phyloP scores from a whole-genome alignment of 2,797 vertebrate genomes.

The Borostomias antarcticus region DNA sequence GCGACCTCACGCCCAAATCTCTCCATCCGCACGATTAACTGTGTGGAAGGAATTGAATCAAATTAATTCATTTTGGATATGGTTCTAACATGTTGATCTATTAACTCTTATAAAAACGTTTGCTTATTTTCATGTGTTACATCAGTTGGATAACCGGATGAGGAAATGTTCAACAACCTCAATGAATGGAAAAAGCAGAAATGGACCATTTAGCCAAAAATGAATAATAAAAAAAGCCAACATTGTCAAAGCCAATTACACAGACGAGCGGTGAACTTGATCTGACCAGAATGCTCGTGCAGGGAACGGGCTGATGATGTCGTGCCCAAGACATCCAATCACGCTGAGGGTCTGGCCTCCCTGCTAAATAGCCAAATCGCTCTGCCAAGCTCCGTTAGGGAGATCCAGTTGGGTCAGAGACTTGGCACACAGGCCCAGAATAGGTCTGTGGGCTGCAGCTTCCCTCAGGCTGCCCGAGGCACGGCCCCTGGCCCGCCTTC shows the following conservation, averaged over 20 bases:
- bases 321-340: conserved; percentile 52
- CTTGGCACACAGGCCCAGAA: conserved; percentile 42
- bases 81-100: conserved; percentile 23
- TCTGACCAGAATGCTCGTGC: conserved; percentile 45
- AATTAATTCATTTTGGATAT: conserved; percentile 32
- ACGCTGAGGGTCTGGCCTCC: conserved; percentile 41
- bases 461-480: conserved; percentile 40
- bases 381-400: conserved; percentile 36
- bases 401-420: conserved; percentile 50
- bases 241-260: conserved; percentile 55
- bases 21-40: conserved; percentile 20
- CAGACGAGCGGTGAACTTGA: conserved; percentile 50
- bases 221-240: conserved; percentile 45
- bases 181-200: conserved; percentile 27
- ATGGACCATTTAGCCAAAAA: conserved; percentile 45
- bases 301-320: conserved; percentile 30
- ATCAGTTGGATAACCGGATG: conserved; percentile 1
- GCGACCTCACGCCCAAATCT: neutral
- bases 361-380: conserved; percentile 20
- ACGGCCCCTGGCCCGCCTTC: conserved; percentile 11
- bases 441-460: conserved; percentile 47
- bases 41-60: conserved; percentile 11
- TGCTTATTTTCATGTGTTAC: conserved; percentile 27
- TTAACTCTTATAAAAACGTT: conserved; percentile 17
- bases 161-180: conserved; percentile 8